Evolutionary conservation across 2,888 invertebrate species (phyloP).

Genomic region (Ormyrus nitidulus): DNA sequence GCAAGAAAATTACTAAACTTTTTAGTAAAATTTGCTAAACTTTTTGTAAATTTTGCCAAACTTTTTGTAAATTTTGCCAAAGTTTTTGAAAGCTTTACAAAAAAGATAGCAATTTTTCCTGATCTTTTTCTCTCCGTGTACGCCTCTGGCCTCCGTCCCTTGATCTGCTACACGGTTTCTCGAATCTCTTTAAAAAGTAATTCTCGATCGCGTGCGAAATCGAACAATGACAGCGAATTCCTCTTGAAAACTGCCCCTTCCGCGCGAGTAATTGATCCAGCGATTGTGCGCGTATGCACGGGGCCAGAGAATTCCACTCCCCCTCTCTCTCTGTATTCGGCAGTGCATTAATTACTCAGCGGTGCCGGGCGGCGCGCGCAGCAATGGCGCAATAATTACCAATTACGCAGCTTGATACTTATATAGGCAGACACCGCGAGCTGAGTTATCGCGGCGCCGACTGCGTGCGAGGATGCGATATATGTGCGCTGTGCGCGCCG

Average conservation of each 20-base stretch:
- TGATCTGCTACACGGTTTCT: no score
- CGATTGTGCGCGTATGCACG: conserved; percentile 25
- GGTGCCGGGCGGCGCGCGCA: conserved; percentile 44
- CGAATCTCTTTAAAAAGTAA: no score
- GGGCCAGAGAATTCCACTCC: conserved; percentile 1
- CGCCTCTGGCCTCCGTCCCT: no score
- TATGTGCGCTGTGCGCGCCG: neutral
- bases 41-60: no score
- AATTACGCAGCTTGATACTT: conserved; percentile 73
- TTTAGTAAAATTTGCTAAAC: no score
- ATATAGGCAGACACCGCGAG: conserved; percentile 63
- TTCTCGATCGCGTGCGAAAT: no score
- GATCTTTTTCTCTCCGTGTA: no score
- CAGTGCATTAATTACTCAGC: conserved; percentile 69
- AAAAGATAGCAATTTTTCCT: no score
- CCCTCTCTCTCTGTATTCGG: conserved; percentile 59
- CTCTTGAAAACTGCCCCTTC: neutral
- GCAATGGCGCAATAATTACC: conserved; percentile 74
- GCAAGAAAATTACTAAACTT: no score
- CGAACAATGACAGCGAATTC: no score
- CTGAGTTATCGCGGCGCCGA: conserved; percentile 66
- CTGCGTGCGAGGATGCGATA: neutral
- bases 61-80: no score
- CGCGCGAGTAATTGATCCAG: conserved; percentile 41
- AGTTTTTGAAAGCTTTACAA: no score